Evolutionary conservation across 1,140 invertebrate genomes (phyloP).

Genomic region (Hyles euphorbiae): DNA sequence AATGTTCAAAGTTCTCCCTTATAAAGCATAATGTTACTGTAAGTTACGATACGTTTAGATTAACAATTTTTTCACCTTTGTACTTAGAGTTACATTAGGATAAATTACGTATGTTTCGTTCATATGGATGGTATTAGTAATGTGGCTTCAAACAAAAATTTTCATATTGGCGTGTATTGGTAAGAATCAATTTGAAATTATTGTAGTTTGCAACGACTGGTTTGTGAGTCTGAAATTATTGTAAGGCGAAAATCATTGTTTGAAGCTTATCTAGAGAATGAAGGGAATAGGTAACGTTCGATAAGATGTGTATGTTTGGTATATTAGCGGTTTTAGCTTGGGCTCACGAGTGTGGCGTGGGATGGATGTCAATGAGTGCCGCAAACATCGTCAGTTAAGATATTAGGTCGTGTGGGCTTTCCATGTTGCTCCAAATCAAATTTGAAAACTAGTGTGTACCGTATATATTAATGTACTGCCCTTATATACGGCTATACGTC

Average conservation of each 20-base stretch:
- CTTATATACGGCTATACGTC: too few relatives aligned
- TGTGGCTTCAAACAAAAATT: slow-evolving; percentile 55
- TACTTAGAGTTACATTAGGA: slow-evolving; percentile 53
- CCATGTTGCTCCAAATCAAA: too few relatives aligned
- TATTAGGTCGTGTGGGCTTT: background rate
- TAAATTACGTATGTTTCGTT: slow-evolving; percentile 21
- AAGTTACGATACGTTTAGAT: slow-evolving; percentile 1
- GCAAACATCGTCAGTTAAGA: too few relatives aligned
- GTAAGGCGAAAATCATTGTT: slow-evolving; percentile 54
- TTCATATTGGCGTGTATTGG: slow-evolving; percentile 24
- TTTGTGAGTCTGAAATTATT: slow-evolving; percentile 44
- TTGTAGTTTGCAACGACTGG: slow-evolving; percentile 21
- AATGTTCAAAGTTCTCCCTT: slow-evolving; percentile 23
- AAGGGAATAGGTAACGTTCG: slow-evolving; percentile 2
- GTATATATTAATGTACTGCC: too few relatives aligned
- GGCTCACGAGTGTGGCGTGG: background rate
- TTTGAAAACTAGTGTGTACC: too few relatives aligned
- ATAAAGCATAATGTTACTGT: slow-evolving; percentile 12
- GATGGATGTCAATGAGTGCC: background rate
- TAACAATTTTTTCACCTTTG: slow-evolving; percentile 49
- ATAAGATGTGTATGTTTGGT: slow-evolving; percentile 12
- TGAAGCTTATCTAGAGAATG: slow-evolving; percentile 30
- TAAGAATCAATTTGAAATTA: too few relatives aligned
- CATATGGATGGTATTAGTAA: slow-evolving; percentile 9
- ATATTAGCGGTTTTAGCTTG: slow-evolving; percentile 3